Conservation (phyloP, 2,113 vertebrate species). For the Scophthalmus maximus region DNA sequence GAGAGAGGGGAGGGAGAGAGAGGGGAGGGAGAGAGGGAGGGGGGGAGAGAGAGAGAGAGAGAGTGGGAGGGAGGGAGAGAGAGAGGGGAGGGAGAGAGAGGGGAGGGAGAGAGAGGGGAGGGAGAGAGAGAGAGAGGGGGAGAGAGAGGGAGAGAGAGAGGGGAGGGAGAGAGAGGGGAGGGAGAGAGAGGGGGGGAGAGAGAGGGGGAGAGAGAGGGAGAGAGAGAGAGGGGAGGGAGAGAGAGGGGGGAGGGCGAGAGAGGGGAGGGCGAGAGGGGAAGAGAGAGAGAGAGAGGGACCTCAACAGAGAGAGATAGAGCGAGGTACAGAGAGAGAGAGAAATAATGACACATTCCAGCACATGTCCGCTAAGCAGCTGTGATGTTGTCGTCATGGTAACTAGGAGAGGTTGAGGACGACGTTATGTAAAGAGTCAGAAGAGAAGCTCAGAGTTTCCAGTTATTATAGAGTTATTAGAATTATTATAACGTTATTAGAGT, state of each 20-base stretch:
- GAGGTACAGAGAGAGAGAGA: constrained; percentile 1
- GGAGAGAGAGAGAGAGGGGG: constrained; percentile 27
- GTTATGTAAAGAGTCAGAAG: constrained; percentile 39
- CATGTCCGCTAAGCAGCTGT: constrained; percentile 1
- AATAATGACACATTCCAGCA: constrained; percentile 57
- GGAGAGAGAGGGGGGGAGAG: neutral
- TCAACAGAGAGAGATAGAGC: constrained; percentile 7
- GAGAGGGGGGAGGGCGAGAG: neutral
- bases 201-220: neutral
- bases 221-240: neutral
- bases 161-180: constrained; percentile 13
- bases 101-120: neutral
- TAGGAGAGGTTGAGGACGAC: constrained; percentile 8
- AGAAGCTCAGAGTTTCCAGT: constrained; percentile 7
- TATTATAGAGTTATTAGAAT: too few relatives aligned
- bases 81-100: neutral
- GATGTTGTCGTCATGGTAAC: constrained; percentile 67
- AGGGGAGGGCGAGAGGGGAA: neutral
- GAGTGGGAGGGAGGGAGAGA: neutral
- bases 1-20: constrained; percentile 23
- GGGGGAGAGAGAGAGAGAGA: neutral
- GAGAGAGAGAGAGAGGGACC: neutral
- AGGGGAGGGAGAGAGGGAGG: neutral
- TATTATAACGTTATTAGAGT: too few relatives aligned
- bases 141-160: constrained; percentile 4